Evolutionary conservation across 2,113 vertebrate genomes (phyloP).

Genomic region (Proterorhinus semilunaris): DNA sequence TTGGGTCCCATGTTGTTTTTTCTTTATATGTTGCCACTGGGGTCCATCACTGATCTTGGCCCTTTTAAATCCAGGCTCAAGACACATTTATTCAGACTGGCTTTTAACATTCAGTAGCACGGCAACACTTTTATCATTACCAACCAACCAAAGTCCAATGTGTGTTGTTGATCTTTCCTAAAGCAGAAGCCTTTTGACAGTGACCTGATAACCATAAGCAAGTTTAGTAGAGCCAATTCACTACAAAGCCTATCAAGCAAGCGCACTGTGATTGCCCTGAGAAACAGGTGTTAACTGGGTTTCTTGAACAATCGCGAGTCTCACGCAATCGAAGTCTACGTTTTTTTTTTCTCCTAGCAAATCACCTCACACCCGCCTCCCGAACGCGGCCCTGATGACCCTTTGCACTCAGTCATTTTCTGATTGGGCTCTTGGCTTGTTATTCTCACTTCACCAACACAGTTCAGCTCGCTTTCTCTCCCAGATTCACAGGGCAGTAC

Average conservation of each 20-base stretch:
- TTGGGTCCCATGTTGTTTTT: too few species aligned
- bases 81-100: too few species aligned
- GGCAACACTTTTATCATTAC: too few species aligned
- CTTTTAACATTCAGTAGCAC: too few species aligned
- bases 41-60: too few species aligned
- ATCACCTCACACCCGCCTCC: slow-evolving; percentile 11
- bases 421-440: slow-evolving; percentile 13
- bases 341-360: background rate
- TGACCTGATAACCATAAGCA: background rate
- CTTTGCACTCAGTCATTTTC: background rate
- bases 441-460: slow-evolving; percentile 4
- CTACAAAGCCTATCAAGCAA: background rate
- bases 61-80: too few species aligned
- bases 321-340: slow-evolving; percentile 7
- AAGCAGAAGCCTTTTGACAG: background rate
- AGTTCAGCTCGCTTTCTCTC: slow-evolving; percentile 4
- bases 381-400: slow-evolving; percentile 9
- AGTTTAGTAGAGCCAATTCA: background rate
- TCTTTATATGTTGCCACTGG: too few species aligned
- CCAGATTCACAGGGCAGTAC: slow-evolving; percentile 3
- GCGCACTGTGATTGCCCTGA: background rate
- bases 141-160: background rate
- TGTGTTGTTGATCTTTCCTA: background rate
- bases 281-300: background rate
- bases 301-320: background rate